phyloP scores from a whole-genome alignment of 2,888 invertebrate species.

The Macrophya annulata region DNA sequence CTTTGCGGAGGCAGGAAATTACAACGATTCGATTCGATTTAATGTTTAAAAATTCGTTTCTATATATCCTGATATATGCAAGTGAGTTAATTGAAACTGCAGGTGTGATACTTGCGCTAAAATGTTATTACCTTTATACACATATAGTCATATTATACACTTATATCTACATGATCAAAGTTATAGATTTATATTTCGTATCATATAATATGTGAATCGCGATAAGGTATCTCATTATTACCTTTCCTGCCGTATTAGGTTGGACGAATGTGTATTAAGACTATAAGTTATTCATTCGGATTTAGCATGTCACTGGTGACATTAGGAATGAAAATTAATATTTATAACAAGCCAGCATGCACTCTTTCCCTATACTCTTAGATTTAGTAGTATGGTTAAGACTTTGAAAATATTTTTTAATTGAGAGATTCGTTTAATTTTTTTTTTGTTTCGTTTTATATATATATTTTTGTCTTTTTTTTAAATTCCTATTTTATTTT shows the following conservation, averaged over 20 bases:
- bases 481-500: constrained; percentile 37
- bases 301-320: constrained; percentile 31
- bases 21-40: background rate
- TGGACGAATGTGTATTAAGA: background rate
- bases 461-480: constrained; percentile 39
- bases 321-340: constrained; percentile 8
- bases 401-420: constrained; percentile 36
- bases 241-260: background rate
- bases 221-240: background rate
- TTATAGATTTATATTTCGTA: background rate
- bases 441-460: constrained; percentile 11
- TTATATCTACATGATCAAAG: background rate
- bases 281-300: constrained; percentile 2
- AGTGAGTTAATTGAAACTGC: constrained; percentile 19
- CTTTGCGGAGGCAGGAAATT: background rate
- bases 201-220: background rate
- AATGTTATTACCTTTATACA: constrained; percentile 23
- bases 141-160: background rate
- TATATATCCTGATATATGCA: constrained; percentile 1
- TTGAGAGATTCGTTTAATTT: constrained; percentile 32
- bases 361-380: constrained; percentile 47
- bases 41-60: background rate
- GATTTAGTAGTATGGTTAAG: constrained; percentile 30
- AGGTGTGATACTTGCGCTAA: constrained; percentile 37
- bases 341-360: constrained; percentile 38